These are phyloP conservation scores for Phyllostomus hastatus DNA, from an alignment of 2,113 vertebrate genomes.

Conservation along the genomic window DNA sequence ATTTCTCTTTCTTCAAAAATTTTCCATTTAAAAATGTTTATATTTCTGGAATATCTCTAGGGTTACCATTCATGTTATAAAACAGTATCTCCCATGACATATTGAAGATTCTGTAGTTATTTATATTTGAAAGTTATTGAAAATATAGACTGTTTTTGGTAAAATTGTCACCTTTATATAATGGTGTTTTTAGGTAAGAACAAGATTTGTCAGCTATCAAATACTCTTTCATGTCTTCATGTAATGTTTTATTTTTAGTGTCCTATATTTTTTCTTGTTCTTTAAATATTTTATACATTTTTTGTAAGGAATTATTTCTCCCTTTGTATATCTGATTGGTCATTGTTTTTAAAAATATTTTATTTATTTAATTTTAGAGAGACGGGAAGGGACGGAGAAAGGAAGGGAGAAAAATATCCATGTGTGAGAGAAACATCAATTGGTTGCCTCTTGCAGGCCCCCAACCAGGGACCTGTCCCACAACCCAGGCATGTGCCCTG, in stretches of 20 bases:
- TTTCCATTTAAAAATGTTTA: background rate
- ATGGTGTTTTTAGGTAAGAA: background rate
- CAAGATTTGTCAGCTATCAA: background rate
- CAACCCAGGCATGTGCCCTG: too few relatives aligned
- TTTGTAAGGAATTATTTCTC: background rate
- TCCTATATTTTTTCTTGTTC: background rate
- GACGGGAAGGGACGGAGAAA: too few relatives aligned
- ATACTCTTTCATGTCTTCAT: background rate
- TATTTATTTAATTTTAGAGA: too few relatives aligned
- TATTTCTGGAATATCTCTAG: background rate
- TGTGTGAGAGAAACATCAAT: too few relatives aligned
- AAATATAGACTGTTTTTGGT: too few relatives aligned
- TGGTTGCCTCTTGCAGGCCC: too few relatives aligned
- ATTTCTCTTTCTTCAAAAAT: background rate
- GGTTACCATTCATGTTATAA: rapidly evolving
- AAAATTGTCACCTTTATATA: rapidly evolving
- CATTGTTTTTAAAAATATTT: background rate
- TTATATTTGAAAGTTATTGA: background rate
- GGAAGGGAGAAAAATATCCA: too few relatives aligned
- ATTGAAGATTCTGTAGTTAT: background rate
- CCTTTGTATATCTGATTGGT: background rate
- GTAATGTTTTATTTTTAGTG: background rate
- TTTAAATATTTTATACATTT: background rate
- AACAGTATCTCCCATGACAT: background rate
- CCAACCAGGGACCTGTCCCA: too few relatives aligned